Evolutionary conservation across 2,888 invertebrate genomes (phyloP).

Genomic region (Stenoptilia bipunctidactyla): DNA sequence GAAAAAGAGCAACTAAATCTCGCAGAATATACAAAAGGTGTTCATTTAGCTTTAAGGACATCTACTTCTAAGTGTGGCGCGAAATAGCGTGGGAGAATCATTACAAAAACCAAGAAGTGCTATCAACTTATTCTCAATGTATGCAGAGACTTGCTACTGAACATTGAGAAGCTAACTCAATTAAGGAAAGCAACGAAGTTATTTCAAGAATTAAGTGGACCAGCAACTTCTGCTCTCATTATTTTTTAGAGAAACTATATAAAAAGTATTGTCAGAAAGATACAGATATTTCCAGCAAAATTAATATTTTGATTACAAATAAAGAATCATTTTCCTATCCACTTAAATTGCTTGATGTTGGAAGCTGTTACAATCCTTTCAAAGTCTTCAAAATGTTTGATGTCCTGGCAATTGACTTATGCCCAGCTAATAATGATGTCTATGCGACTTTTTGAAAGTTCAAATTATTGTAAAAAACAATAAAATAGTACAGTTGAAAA

Average conservation of each 20-base stretch:
- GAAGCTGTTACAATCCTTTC: conserved; percentile 95
- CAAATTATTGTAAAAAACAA: conserved; percentile 37
- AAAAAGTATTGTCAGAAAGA: conserved; percentile 66
- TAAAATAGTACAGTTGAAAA: conserved; percentile 52
- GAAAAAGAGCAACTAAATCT: conserved; percentile 75
- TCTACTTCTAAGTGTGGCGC: conserved; percentile 70
- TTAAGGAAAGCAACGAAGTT: conserved; percentile 50
- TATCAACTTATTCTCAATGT: conserved; percentile 76
- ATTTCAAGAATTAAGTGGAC: conserved; percentile 81
- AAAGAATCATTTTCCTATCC: conserved; percentile 34
- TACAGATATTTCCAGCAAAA: conserved; percentile 51
- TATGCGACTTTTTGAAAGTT: conserved; percentile 85
- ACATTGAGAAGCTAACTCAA: conserved; percentile 76
- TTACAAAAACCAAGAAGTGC: conserved; percentile 66
- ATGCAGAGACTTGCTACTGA: conserved; percentile 82
- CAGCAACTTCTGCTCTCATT: conserved; percentile 69
- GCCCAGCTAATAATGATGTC: conserved; percentile 79
- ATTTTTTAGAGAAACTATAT: conserved; percentile 71
- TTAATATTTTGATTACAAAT: conserved; percentile 24
- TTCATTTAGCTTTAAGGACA: conserved; percentile 76
- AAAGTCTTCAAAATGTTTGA: conserved; percentile 73
- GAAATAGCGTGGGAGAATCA: conserved; percentile 81
- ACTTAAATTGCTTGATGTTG: conserved; percentile 85
- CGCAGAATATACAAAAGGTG: conserved; percentile 77
- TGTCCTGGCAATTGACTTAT: conserved; percentile 82